Evolutionary conservation across 2,888 invertebrate species (phyloP).

Genomic region (Perithous albicinctus): DNA sequence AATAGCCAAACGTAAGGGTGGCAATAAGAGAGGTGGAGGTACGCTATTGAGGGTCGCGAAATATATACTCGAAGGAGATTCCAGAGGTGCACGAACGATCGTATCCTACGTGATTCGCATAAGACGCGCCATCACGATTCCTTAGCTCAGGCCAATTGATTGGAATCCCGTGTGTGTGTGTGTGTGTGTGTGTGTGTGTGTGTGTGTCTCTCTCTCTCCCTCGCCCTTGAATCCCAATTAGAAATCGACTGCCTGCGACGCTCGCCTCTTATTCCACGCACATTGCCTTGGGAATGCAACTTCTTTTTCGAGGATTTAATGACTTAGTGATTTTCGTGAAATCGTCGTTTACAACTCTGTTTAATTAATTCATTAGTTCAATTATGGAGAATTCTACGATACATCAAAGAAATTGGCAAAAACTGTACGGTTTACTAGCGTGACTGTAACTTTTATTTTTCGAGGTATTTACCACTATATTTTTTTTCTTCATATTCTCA

Average conservation of each 20-base stretch:
- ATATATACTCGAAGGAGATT: slow-evolving; percentile 55
- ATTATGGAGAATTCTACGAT: neutral
- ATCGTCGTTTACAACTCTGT: neutral
- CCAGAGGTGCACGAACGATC: slow-evolving; percentile 59
- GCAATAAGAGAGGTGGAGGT: slow-evolving; percentile 54
- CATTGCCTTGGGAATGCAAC: slow-evolving; percentile 38
- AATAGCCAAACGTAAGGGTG: slow-evolving; percentile 59
- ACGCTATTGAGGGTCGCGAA: slow-evolving; percentile 37
- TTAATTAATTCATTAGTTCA: slow-evolving; percentile 1
- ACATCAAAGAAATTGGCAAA: neutral
- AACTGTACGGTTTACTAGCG: neutral
- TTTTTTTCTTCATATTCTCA: neutral
- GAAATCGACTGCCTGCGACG: slow-evolving; percentile 52
- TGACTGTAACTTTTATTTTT: neutral
- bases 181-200: neutral
- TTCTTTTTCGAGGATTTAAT: slow-evolving; percentile 23
- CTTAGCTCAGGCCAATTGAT: slow-evolving; percentile 73
- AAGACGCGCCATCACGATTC: slow-evolving; percentile 63
- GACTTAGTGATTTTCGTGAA: neutral
- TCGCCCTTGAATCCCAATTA: slow-evolving; percentile 77
- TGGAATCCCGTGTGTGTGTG: slow-evolving; percentile 73
- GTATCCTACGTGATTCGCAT: slow-evolving; percentile 67
- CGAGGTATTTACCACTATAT: neutral
- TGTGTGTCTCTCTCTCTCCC: slow-evolving; percentile 34
- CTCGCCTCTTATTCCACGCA: slow-evolving; percentile 32